Evolutionary conservation across 2,797 vertebrate species (phyloP), one percentile per base, ranked within the genome.

Genomic region (Lutjanus argentimaculatus): DNA sequence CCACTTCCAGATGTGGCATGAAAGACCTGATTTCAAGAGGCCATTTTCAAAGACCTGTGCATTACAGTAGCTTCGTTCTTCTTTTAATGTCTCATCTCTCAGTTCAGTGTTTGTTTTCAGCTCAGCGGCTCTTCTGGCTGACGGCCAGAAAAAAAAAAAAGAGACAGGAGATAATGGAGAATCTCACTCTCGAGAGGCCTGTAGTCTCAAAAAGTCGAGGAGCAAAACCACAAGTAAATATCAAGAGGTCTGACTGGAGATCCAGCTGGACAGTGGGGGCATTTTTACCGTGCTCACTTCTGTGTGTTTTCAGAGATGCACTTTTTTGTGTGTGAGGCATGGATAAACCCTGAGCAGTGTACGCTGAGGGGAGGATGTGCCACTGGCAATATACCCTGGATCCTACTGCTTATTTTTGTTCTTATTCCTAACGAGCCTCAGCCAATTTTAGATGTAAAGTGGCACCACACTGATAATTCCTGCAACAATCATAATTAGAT

Each of bases 1-100:
- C 49, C 46, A 64, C 52, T 52, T 86, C 48, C 70, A 82, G 21
- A 87, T 46, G 46, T 61, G 62, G 67, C 66, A 79, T 83, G 14
- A 85, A 71, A 83, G 64, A 79, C 21, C 25, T 19, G 10, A 69
- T 59, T 80, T 56, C 22, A 87, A 79, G 63, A 46, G 19, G 49
- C 25, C 8, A 1, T 62, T 84, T 82, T 81, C 25, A 87, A 75
- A 89, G 73, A 83, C 78, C 46, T 46, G 19, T 25, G 12, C 42
- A 40, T 83, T 67, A 36, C 30, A 36, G 30, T 36, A 68, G 58
- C 63, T 48, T 65, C 4, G 6, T 58, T 77, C 30, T 82, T 43
- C 49, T 74, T 84, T 66, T 83, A 49, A 66, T 58, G 57, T 75
- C 30, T 79, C 72, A 69, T 84, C 81, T 77, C 70, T 57, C 70